These are phyloP conservation scores for Trichacis sp. DNA, from an alignment of 2,888 invertebrate genomes.

Conservation along the genomic window DNA sequence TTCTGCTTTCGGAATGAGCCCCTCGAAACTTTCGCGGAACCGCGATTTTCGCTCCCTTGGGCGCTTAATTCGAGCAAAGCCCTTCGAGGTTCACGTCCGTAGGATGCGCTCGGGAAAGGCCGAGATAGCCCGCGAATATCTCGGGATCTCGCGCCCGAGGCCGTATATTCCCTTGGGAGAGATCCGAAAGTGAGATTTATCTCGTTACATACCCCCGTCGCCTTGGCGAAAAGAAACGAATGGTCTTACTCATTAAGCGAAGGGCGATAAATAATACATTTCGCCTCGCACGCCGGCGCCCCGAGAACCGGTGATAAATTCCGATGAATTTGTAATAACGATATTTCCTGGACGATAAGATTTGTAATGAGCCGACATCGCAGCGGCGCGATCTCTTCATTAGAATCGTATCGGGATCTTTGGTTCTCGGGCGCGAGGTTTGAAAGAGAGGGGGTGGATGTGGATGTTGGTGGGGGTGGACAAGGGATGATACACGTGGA, in stretches of 20 bases:
- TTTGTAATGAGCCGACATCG: conserved; percentile 12
- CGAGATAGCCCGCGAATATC: conserved; percentile 27
- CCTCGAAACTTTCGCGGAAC: conserved; percentile 62
- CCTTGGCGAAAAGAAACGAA: conserved; percentile 43
- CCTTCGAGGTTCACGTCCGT: conserved; percentile 1
- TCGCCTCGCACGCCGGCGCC: conserved; percentile 17
- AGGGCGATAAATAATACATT: conserved; percentile 47
- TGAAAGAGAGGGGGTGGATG: too few relatives aligned
- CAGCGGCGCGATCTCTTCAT: not conserved
- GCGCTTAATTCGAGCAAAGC: too few relatives aligned
- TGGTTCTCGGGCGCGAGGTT: conserved; percentile 3
- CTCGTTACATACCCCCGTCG: conserved; percentile 43
- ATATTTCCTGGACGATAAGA: conserved; percentile 20
- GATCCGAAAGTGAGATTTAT: conserved; percentile 55
- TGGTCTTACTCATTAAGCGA: conserved; percentile 46
- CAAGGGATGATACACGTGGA: too few relatives aligned
- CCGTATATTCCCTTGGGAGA: conserved; percentile 44
- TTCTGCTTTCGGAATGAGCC: conserved; percentile 35
- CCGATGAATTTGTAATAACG: conserved; percentile 34
- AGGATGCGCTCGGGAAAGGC: conserved; percentile 18
- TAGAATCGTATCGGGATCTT: not conserved
- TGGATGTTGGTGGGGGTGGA: too few relatives aligned
- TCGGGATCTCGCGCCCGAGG: conserved; percentile 29
- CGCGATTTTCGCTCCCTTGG: conserved; percentile 54
- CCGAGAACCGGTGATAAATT: conserved; percentile 42